Evolutionary conservation across 2,797 vertebrate genomes (phyloP), one percentile per base, ranked within the genome.

Genomic region (Anguilla anguilla): DNA sequence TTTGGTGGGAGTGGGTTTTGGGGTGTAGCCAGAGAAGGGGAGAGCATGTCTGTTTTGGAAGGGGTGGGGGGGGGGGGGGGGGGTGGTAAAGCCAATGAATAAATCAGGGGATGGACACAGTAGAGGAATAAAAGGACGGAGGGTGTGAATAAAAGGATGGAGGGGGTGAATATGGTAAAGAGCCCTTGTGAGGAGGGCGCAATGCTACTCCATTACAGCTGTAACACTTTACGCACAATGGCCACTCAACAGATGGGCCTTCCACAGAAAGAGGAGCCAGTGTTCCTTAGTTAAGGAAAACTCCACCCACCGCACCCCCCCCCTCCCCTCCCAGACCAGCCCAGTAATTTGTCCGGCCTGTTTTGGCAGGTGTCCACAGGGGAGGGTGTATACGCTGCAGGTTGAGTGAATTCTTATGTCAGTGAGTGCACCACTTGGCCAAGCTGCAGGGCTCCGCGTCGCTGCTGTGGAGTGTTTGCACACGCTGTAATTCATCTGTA

Each of bases 51-150:
- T 90, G 87, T 87, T 84, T 90, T 89, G 94, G 94, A 94, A 96
- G 92, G 96, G 96, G 96, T 94, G 95, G 89, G 94, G 96, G 96
- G 94, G 95, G 89, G 94, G 94, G 95, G 96, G 94, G 95, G 89
- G 94, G 94, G 95, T 96, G 95, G 95, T 97, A 96, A 98, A 98
- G 97, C 96, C 97, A 97, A 98, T 99, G 98, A 99, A 99, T 99
- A 99, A 99, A 99, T 99, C 97, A 98, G 96, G 94, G 94, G 91
- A 90, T 92, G 90, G 94, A 95, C 96, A 96, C 94, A 95, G 95
- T 95, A 93, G 93, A 92, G 92, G 93, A 94, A 96, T 95, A 94
- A 94, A 90, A 93, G 94, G 67, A 89, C 93, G 79, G 92, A 91
- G 96, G 96, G 96, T 96, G 95, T 96, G 93, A 94, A 96, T 95